Evolutionary conservation across 2,113 vertebrate species (phyloP).

Genomic region (Stegostoma tigrinum): DNA sequence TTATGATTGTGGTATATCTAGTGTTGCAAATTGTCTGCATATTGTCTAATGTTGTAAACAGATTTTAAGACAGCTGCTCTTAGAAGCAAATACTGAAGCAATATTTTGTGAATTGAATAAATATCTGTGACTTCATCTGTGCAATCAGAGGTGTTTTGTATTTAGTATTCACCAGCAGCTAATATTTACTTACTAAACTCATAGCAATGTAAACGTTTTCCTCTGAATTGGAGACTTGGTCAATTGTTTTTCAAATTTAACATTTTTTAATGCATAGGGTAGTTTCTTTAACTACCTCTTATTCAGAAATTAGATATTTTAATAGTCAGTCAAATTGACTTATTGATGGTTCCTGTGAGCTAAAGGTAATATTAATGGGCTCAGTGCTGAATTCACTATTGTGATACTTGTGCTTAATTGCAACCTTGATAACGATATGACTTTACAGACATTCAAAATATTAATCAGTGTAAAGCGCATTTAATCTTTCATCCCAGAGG

Average conservation of each 20-base stretch:
- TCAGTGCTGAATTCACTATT: background rate
- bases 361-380: background rate
- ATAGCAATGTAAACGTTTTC: background rate
- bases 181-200: background rate
- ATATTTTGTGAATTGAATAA: background rate
- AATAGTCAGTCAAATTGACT: background rate
- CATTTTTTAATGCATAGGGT: background rate
- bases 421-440: background rate
- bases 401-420: background rate
- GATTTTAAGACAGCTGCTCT: background rate
- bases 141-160: background rate
- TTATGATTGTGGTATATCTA: background rate
- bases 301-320: background rate
- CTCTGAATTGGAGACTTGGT: background rate
- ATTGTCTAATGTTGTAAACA: background rate
- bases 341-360: background rate
- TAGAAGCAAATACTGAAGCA: background rate
- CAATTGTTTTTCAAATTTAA: background rate
- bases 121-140: background rate
- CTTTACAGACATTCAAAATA: background rate
- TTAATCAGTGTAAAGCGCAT: background rate
- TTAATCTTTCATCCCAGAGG: slow-evolving; percentile 4
- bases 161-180: background rate
- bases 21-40: background rate
- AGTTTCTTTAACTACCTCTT: background rate